Percentiles rank a stretch among this genome's conserved stretches.
phyloP scores from a whole-genome alignment of 2,888 invertebrate species.

The Ashinkailepas kermadecensis region DNA sequence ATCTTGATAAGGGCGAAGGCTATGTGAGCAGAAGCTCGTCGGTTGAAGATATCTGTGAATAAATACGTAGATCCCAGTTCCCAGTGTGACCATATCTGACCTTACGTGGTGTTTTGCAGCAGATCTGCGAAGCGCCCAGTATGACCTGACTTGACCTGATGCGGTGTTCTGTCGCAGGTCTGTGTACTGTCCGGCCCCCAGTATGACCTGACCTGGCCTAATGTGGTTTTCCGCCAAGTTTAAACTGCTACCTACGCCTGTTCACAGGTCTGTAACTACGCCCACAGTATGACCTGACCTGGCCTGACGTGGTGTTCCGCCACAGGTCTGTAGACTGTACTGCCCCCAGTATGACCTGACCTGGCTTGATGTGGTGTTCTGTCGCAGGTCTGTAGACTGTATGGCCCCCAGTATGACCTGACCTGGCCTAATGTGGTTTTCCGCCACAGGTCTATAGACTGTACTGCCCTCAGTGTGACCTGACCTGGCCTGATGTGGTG shows the following conservation, averaged over 20 bases:
- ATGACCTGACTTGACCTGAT: no score
- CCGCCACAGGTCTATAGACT: not conserved
- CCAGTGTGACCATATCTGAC: not conserved
- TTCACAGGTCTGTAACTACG: not conserved
- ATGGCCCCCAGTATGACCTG: not conserved
- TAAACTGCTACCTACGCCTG: no score
- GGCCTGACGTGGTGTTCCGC: not conserved
- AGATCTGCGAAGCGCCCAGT: no score
- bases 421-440: not conserved
- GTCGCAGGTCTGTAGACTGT: not conserved
- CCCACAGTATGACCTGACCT: not conserved
- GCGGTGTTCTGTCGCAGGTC: no score
- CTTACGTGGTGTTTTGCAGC: not conserved
- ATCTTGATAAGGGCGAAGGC: no score
- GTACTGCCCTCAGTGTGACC: no score
- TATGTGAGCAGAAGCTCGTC: no score
- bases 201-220: not conserved
- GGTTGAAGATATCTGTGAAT: no score
- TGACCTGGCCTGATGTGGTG: not conserved
- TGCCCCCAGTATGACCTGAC: no score
- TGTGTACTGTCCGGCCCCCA: not conserved
- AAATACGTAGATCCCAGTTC: not conserved
- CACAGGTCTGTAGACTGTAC: not conserved
- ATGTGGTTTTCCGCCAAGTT: no score
- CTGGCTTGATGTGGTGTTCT: not conserved